phyloP scores from a whole-genome alignment of 2,888 invertebrate genomes.

The Phalera bucephala region DNA sequence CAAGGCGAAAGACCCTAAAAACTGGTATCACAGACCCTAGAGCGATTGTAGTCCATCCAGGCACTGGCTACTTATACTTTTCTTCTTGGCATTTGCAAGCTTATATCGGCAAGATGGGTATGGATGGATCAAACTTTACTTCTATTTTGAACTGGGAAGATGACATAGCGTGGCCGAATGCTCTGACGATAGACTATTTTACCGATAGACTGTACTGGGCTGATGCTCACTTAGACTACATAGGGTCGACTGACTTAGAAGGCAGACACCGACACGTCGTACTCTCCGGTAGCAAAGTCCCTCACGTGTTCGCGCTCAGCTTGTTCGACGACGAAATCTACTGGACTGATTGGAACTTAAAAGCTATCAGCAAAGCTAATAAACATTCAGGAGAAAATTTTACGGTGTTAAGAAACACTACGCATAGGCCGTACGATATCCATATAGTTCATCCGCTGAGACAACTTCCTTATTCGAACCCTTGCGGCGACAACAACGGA shows the following conservation, averaged over 20 bases:
- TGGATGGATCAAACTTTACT: slow-evolving; percentile 97
- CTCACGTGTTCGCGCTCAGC: slow-evolving; percentile 97
- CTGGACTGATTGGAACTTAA: slow-evolving; percentile 99
- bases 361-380: slow-evolving; percentile 94
- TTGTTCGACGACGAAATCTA: slow-evolving; percentile 96
- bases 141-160: slow-evolving; percentile 95
- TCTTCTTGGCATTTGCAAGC: slow-evolving; percentile 98
- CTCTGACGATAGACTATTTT: slow-evolving; percentile 97
- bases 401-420: slow-evolving; percentile 91
- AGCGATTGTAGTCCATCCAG: slow-evolving; percentile 97
- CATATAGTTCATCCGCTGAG: slow-evolving; percentile 95
- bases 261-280: slow-evolving; percentile 93
- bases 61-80: slow-evolving; percentile 95
- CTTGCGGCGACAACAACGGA: slow-evolving; percentile 96
- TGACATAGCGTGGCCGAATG: slow-evolving; percentile 99
- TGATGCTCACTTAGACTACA: slow-evolving; percentile 98
- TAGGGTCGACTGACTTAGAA: slow-evolving; percentile 96
- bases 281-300: slow-evolving; percentile 90
- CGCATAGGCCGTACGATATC: slow-evolving; percentile 97
- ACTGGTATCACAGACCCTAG: slow-evolving; percentile 96
- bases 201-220: slow-evolving; percentile 98
- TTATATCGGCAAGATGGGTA: slow-evolving; percentile 97
- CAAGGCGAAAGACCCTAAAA: slow-evolving; percentile 93
- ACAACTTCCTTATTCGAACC: slow-evolving; percentile 93
- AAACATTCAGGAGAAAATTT: slow-evolving; percentile 94